Conservation (phyloP, 2,113 vertebrate genomes). For the Entelurus aequoreus region DNA sequence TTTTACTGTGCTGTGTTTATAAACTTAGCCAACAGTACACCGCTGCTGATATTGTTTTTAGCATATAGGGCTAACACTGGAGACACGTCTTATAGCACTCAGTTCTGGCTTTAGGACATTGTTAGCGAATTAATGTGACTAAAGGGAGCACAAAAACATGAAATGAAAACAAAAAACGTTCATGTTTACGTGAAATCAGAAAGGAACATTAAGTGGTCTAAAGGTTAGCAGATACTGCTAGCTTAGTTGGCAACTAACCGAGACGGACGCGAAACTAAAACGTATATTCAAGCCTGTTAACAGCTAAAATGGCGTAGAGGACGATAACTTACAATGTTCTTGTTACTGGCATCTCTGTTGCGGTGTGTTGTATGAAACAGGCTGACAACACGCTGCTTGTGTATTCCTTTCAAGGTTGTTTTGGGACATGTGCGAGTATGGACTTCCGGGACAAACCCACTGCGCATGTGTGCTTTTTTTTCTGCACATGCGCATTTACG, state of each 20-base stretch:
- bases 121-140: fast-evolving
- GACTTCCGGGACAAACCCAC: slow-evolving; percentile 41
- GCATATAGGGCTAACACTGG: slow-evolving; percentile 16
- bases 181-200: neutral
- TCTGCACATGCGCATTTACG: too few species aligned
- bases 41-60: slow-evolving; percentile 38
- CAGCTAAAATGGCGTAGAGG: too few species aligned
- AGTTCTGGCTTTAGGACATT: fast-evolving
- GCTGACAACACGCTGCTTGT: slow-evolving; percentile 8
- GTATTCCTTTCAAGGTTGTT: slow-evolving; percentile 58
- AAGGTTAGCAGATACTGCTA: neutral
- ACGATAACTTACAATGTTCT: slow-evolving; percentile 56
- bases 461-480: too few species aligned
- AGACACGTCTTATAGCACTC: fast-evolving
- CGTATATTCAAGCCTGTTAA: too few species aligned
- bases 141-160: neutral
- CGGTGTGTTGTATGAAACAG: neutral
- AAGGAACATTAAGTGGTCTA: neutral
- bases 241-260: neutral
- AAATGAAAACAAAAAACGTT: neutral
- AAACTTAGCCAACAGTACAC: neutral
- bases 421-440: slow-evolving; percentile 42
- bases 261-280: neutral
- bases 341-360: slow-evolving; percentile 47
- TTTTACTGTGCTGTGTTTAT: neutral